A percentile compares a stretch with the other conserved stretches of the same genome.
Evolutionary conservation across 2,113 vertebrate genomes (phyloP).

Genomic region (Piaya cayana): DNA sequence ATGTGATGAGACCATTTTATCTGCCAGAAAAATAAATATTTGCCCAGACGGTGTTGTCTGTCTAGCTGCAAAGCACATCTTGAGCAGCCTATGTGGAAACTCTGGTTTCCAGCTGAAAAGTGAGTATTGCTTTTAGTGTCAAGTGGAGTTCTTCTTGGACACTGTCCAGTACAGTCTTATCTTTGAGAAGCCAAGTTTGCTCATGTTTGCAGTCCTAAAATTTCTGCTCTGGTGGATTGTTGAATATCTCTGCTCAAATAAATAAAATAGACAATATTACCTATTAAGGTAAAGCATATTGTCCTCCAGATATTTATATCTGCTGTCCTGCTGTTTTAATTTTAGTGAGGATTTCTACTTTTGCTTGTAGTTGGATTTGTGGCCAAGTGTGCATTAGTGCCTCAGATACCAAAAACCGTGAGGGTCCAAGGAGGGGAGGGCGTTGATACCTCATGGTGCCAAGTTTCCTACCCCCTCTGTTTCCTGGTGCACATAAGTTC

Average conservation of each 20-base stretch:
- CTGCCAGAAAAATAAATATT: background rate
- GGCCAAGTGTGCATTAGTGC: background rate
- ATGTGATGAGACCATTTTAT: background rate
- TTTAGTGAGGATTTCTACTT: constrained; percentile 44
- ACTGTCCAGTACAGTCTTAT: background rate
- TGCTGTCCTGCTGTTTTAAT: background rate
- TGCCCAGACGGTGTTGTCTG: background rate
- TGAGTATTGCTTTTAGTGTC: constrained; percentile 30
- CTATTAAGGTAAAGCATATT: constrained; percentile 63
- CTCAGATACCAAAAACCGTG: background rate
- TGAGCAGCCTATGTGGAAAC: background rate
- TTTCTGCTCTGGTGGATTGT: background rate
- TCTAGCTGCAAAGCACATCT: background rate
- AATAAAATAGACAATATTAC: constrained; percentile 45
- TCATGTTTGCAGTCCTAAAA: background rate
- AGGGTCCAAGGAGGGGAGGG: background rate
- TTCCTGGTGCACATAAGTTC: background rate
- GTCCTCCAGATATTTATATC: constrained; percentile 60
- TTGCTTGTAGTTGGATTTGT: background rate
- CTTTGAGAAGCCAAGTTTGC: constrained; percentile 12
- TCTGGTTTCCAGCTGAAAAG: constrained; percentile 24
- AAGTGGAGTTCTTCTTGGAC: constrained; percentile 21
- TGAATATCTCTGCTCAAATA: background rate
- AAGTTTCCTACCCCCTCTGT: background rate
- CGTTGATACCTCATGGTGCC: background rate